Evolutionary conservation across 1,140 invertebrate genomes (phyloP).

Genomic region (Aphaenogaster rudis): DNA sequence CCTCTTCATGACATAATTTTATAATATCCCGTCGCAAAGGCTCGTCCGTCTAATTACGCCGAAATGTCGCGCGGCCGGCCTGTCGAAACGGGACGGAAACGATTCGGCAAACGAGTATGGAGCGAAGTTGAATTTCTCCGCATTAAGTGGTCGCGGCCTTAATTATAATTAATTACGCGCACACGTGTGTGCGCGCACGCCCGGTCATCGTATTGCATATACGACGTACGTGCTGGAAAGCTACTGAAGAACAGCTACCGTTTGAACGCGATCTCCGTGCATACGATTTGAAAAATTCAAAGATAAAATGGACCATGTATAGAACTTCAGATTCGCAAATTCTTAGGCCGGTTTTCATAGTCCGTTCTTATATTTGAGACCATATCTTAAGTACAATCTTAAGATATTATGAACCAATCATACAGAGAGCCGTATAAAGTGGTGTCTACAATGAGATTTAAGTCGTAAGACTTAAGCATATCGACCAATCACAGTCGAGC

Average conservation of each 20-base stretch:
- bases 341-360: not conserved
- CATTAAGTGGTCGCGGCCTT: constrained; percentile 80
- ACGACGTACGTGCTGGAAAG: not conserved
- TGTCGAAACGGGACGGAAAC: constrained; percentile 37
- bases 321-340: not conserved
- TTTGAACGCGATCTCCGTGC: not conserved
- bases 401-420: no score
- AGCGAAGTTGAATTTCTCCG: constrained; percentile 79
- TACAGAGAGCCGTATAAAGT: no score
- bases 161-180: constrained; percentile 84
- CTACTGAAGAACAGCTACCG: not conserved
- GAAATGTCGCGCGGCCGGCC: constrained; percentile 37
- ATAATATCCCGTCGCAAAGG: constrained; percentile 59
- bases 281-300: not conserved
- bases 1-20: constrained; percentile 48
- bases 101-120: constrained; percentile 57
- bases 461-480: no score
- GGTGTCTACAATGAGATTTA: no score
- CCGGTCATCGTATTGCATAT: constrained; percentile 18
- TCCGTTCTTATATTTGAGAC: no score
- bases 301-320: not conserved
- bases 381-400: no score
- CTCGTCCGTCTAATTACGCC: constrained; percentile 68
- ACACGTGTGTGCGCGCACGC: constrained; percentile 51
- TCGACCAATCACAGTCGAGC: no score